phyloP scores from a whole-genome alignment of 1,140 invertebrate genomes.

The Drosophila nasuta region DNA sequence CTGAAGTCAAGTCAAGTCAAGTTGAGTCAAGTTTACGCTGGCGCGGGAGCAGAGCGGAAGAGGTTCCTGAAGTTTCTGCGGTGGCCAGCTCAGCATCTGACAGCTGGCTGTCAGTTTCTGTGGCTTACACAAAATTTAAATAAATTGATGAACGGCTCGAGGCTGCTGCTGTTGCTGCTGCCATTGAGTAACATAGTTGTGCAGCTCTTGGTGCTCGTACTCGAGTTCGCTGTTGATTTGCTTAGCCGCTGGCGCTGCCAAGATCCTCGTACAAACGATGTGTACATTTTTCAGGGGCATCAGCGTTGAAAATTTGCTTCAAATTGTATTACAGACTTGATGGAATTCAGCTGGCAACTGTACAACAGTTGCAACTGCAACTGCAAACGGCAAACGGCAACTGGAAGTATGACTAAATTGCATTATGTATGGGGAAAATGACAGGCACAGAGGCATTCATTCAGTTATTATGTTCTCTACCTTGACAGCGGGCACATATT shows the following conservation, averaged over 20 bases:
- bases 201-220: neutral
- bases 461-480: neutral
- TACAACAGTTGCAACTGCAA: slow-evolving; percentile 15
- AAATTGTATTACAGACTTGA: slow-evolving; percentile 59
- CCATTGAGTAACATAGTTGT: neutral
- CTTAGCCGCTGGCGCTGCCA: slow-evolving; percentile 33
- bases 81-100: slow-evolving; percentile 54
- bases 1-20: slow-evolving; percentile 20
- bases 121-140: slow-evolving; percentile 64
- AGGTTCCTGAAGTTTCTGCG: slow-evolving; percentile 48
- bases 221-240: slow-evolving; percentile 43
- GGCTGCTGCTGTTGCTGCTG: neutral
- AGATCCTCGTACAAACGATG: slow-evolving; percentile 15
- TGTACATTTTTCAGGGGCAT: slow-evolving; percentile 28
- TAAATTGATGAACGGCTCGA: slow-evolving; percentile 61
- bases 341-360: slow-evolving; percentile 15
- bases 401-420: slow-evolving; percentile 29
- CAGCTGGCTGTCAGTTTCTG: slow-evolving; percentile 61
- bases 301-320: slow-evolving; percentile 42
- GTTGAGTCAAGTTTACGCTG: neutral
- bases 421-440: slow-evolving; percentile 30
- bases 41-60: neutral
- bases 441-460: neutral
- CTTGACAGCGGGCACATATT: slow-evolving; percentile 15
- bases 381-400: slow-evolving; percentile 7